Conservation (phyloP, 2,797 vertebrate species). For the Erethizon dorsatum region DNA sequence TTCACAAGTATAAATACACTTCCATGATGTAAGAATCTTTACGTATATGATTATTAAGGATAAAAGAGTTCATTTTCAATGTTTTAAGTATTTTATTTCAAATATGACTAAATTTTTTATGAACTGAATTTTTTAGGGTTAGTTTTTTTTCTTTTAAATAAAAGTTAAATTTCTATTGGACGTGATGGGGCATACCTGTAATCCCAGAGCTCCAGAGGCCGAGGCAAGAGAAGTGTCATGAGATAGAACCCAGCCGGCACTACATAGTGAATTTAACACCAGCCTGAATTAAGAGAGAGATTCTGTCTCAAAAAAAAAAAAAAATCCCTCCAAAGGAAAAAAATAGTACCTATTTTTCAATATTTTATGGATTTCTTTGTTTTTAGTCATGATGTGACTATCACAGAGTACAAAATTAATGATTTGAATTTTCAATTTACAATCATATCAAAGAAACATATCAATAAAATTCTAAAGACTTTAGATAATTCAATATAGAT, state of each 20-base stretch:
- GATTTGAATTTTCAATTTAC: neutral
- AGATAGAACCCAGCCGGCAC: fast-evolving
- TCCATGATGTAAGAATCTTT: neutral
- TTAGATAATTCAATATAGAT: neutral
- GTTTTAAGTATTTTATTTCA: neutral
- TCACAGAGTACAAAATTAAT: neutral
- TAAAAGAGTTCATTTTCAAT: neutral
- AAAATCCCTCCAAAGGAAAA: neutral
- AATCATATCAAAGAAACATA: neutral
- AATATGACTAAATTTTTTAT: neutral
- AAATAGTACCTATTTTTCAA: neutral
- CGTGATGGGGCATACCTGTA: neutral
- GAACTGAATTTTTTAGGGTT: neutral
- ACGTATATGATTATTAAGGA: neutral
- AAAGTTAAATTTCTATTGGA: neutral
- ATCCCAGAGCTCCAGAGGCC: neutral
- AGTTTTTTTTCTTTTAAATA: neutral
- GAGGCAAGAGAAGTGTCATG: neutral
- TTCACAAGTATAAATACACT: slow-evolving; percentile 30
- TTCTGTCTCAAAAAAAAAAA: neutral
- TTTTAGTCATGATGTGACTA: neutral
- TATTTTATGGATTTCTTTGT: neutral
- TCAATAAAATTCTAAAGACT: neutral
- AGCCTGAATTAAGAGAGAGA: neutral
- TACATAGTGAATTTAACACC: neutral